A percentile compares a stretch with the other conserved stretches of the same genome.
These are phyloP conservation scores for Caretta caretta DNA, from an alignment of 2,113 vertebrate species.

Conservation along the genomic window DNA sequence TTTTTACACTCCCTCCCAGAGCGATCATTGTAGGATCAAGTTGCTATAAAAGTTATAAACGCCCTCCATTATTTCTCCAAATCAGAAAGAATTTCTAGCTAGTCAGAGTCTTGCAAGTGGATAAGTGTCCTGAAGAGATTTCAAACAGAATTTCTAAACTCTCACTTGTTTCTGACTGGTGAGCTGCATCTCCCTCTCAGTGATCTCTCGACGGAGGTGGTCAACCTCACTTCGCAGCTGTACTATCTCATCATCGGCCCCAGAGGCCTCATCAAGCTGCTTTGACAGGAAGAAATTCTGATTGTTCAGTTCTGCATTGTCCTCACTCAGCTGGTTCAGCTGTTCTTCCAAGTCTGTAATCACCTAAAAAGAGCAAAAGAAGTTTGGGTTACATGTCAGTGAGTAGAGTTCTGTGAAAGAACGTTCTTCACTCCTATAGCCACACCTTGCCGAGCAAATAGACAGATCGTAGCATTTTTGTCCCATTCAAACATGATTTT, in stretches of 20 bases:
- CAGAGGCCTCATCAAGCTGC: slow-evolving; percentile 94
- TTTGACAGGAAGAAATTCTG: slow-evolving; percentile 99
- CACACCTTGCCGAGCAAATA: neutral
- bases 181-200: slow-evolving; percentile 97
- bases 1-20: neutral
- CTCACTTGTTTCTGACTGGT: slow-evolving; percentile 97
- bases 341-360: slow-evolving; percentile 98
- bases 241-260: slow-evolving; percentile 91
- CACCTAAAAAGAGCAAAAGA: slow-evolving; percentile 81
- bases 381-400: neutral
- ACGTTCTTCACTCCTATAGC: neutral
- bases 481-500: neutral
- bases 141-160: neutral
- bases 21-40: neutral
- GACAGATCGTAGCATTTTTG: neutral
- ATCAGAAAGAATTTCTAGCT: neutral
- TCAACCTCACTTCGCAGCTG: slow-evolving; percentile 95
- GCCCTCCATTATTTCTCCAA: neutral
- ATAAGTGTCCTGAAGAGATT: neutral
- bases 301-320: slow-evolving; percentile 96
- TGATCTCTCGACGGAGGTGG: slow-evolving; percentile 94
- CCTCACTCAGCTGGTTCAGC: slow-evolving; percentile 93
- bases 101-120: neutral
- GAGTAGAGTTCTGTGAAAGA: neutral
- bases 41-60: neutral